Evolutionary conservation across 2,888 invertebrate genomes (phyloP).

Genomic region (Drosophila bunnanda): DNA sequence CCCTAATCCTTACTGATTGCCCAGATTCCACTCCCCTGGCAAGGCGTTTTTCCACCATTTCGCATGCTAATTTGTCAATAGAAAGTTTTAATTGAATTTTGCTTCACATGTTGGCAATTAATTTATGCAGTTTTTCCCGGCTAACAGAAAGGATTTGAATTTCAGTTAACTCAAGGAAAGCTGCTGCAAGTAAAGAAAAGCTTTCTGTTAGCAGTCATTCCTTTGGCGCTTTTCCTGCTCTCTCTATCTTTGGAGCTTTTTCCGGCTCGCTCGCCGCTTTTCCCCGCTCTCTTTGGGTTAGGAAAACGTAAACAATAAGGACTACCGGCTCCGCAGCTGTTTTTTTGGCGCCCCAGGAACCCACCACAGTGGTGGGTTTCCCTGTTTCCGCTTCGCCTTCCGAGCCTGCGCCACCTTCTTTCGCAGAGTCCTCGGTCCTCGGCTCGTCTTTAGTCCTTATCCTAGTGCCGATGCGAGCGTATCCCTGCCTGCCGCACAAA

Average conservation of each 20-base stretch:
- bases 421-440: conserved; percentile 17
- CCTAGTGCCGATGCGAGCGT: conserved; percentile 71
- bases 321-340: conserved; percentile 40
- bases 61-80: conserved; percentile 48
- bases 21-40: background rate
- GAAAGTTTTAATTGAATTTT: conserved; percentile 53
- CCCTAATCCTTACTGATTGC: conserved; percentile 28
- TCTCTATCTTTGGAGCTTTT: conserved; percentile 12
- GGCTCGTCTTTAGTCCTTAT: conserved; percentile 68
- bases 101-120: conserved; percentile 29
- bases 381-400: conserved; percentile 17
- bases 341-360: conserved; percentile 35
- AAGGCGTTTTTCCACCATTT: conserved; percentile 20
- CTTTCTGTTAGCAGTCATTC: conserved; percentile 53
- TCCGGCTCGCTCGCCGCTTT: background rate
- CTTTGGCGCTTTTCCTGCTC: conserved; percentile 57
- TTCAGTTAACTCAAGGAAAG: conserved; percentile 12
- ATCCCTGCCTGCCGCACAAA: conserved; percentile 42
- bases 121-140: conserved; percentile 34
- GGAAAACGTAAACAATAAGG: conserved; percentile 37
- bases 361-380: conserved; percentile 69
- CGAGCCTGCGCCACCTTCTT: conserved; percentile 55
- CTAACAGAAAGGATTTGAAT: conserved; percentile 35
- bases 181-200: conserved; percentile 39
- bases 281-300: background rate